These are phyloP conservation scores for Myrmecobius fasciatus DNA, from an alignment of 2,113 vertebrate genomes.

Conservation along the genomic window DNA sequence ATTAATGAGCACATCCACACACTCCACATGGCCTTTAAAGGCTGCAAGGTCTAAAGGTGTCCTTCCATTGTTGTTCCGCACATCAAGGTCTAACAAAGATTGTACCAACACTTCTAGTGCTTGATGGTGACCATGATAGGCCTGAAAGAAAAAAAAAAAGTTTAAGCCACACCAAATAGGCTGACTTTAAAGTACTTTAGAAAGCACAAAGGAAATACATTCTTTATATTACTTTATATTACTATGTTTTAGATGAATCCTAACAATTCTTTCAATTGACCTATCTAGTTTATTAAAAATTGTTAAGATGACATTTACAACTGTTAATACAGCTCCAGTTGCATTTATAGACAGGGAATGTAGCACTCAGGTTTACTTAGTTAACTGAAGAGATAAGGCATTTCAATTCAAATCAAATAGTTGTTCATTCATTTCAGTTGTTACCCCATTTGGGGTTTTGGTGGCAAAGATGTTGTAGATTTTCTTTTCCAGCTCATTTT, in stretches of 20 bases:
- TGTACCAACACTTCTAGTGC: constrained; percentile 97
- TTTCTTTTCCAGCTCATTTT: too few species aligned
- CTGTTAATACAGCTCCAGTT: not conserved
- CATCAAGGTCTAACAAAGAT: constrained; percentile 97
- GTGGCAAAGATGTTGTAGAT: too few species aligned
- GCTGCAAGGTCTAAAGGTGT: constrained; percentile 96
- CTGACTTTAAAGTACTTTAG: not conserved
- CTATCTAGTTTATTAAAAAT: constrained; percentile 19
- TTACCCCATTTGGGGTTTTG: too few species aligned
- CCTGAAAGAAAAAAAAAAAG: constrained; percentile 83
- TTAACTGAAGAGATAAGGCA: not conserved
- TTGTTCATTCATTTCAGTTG: not conserved
- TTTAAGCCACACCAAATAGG: constrained; percentile 13
- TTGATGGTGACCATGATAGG: constrained; percentile 97
- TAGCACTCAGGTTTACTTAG: not conserved
- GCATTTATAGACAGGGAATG: not conserved
- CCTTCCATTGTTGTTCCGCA: constrained; percentile 94
- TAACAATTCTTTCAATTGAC: constrained; percentile 49
- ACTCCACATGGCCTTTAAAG: constrained; percentile 97
- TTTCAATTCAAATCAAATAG: not conserved
- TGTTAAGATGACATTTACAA: not conserved
- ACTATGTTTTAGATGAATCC: constrained; percentile 4
- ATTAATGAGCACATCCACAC: constrained; percentile 97
- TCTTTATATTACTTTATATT: not conserved
- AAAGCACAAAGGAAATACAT: constrained; percentile 24